These are phyloP conservation scores for Beris morrisii DNA, from an alignment of 2,888 invertebrate genomes.

Conservation along the genomic window DNA sequence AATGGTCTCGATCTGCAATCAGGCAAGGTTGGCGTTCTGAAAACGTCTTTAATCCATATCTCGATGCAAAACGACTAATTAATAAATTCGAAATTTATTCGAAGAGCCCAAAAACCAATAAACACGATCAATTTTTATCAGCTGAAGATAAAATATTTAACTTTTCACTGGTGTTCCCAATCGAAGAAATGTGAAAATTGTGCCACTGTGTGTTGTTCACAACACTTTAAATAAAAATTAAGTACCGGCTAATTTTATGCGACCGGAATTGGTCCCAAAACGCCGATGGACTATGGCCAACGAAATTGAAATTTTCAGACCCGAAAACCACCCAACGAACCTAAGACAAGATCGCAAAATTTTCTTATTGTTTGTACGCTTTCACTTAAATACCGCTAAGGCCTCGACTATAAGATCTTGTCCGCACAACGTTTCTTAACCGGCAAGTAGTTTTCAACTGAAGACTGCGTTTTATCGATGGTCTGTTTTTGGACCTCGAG, in stretches of 20 bases:
- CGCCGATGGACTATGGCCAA: slow-evolving; percentile 1
- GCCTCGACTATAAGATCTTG: slow-evolving; percentile 7
- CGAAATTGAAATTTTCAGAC: slow-evolving; percentile 19
- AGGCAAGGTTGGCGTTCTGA: too few relatives aligned
- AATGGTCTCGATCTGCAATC: too few relatives aligned
- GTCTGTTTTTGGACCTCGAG: slow-evolving; percentile 14
- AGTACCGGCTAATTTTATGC: slow-evolving; percentile 1
- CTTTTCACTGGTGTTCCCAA: too few relatives aligned
- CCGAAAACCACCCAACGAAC: too few relatives aligned
- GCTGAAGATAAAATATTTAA: too few relatives aligned
- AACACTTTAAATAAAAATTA: not conserved
- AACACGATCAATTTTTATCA: too few relatives aligned
- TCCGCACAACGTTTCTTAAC: slow-evolving; percentile 6
- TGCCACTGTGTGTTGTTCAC: slow-evolving; percentile 14
- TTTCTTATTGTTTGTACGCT: not conserved
- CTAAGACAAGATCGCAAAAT: not conserved
- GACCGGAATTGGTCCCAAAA: not conserved
- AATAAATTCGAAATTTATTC: too few relatives aligned
- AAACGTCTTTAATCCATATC: too few relatives aligned
- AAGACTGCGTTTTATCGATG: not conserved
- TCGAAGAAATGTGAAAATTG: slow-evolving; percentile 6
- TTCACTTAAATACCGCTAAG: slow-evolving; percentile 16
- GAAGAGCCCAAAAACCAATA: too few relatives aligned
- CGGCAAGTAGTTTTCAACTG: slow-evolving; percentile 21
- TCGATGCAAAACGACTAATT: too few relatives aligned